Evolutionary conservation across 2,113 vertebrate species (phyloP).

Genomic region (Vulpes lagopus): DNA sequence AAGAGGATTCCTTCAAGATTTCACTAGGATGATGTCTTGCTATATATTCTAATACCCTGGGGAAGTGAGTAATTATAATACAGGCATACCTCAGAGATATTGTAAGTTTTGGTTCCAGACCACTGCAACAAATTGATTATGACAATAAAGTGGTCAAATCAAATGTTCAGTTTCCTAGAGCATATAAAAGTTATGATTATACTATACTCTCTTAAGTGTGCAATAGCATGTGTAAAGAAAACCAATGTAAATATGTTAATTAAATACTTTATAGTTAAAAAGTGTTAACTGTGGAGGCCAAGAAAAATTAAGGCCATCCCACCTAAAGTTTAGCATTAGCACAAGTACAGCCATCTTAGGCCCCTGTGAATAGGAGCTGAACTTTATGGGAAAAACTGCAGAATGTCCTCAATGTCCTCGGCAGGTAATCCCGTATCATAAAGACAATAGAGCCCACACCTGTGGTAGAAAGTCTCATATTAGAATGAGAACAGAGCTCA

Average conservation of each 20-base stretch:
- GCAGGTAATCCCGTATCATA: too few species aligned
- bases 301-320: too few species aligned
- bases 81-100: not conserved
- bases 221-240: not conserved
- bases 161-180: not conserved
- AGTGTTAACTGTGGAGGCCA: not conserved
- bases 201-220: not conserved
- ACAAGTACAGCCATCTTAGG: too few species aligned
- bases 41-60: not conserved
- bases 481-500: too few species aligned
- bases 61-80: not conserved
- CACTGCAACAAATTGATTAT: not conserved
- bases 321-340: too few species aligned
- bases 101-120: not conserved
- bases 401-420: too few species aligned
- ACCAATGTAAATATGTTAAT: not conserved
- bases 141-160: not conserved
- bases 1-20: not conserved
- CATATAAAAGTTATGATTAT: not conserved
- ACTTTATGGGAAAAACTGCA: too few species aligned
- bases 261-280: not conserved
- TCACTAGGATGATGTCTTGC: not conserved
- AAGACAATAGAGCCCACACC: too few species aligned
- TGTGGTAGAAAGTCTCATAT: too few species aligned
- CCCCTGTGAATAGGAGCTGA: too few species aligned